phyloP scores from a whole-genome alignment of 2,797 vertebrate species.

The Neosalanx taihuensis region DNA sequence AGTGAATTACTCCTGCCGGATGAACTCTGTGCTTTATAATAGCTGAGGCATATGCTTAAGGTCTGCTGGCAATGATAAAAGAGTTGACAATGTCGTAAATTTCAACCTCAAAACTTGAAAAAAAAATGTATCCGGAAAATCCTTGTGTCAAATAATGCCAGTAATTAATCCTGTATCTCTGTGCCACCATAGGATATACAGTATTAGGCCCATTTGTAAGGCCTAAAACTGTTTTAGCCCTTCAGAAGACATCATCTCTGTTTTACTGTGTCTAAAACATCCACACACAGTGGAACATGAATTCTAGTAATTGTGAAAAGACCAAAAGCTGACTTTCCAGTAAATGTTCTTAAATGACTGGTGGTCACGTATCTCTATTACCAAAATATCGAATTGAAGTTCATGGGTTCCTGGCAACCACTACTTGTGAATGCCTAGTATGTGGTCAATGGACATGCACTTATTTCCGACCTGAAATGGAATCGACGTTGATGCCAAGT shows the following conservation, averaged over 20 bases:
- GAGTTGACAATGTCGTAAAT: conserved; percentile 60
- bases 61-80: conserved; percentile 62
- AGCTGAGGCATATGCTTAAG: conserved; percentile 66
- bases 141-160: background rate
- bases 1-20: conserved; percentile 49
- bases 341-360: too few species aligned
- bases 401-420: background rate
- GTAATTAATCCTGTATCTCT: background rate
- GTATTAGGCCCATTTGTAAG: too few species aligned
- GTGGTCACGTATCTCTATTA: background rate
- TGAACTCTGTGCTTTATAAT: conserved; percentile 61
- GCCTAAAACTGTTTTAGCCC: too few species aligned
- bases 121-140: background rate
- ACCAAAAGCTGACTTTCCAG: too few species aligned
- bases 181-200: background rate
- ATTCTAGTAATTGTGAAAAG: too few species aligned
- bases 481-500: background rate
- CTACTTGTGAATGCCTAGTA: background rate
- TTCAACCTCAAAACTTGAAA: conserved; percentile 24
- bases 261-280: too few species aligned
- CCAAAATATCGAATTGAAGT: background rate
- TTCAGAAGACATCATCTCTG: too few species aligned
- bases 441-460: background rate
- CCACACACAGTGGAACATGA: too few species aligned
- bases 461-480: background rate